Evolutionary conservation across 2,113 vertebrate species (phyloP), one percentile per base, ranked within the genome.

Genomic region (Notarius quadriscutis): DNA sequence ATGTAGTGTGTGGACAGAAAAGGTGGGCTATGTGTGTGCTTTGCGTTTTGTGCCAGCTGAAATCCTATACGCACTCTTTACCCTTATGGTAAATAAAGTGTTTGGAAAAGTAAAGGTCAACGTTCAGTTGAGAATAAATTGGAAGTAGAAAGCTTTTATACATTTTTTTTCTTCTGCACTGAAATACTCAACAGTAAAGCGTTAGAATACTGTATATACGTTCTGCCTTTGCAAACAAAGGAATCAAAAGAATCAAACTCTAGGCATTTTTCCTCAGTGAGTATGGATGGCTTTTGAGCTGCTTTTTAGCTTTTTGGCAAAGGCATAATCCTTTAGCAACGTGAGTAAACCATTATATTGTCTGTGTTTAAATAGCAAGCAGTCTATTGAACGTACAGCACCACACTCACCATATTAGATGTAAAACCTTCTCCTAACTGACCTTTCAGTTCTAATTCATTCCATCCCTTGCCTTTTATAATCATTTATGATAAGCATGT

Each of bases 291-390:
- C 41, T n/a, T 86, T 89, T 71, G 75, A 75, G 20, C 27, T 30
- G 27, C n/a, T 27, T 85, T 78, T 67, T 57, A 80, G 41, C 14
- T 51, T 71, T 41, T 5, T 18, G 34, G 50, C 71, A 81, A 87
- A 84, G 67, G 50, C 79, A 65, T 48, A 34, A 69, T 55, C 18
- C 50, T 77, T 12, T 55, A 55, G 22, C 83, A 82, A 27, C 6
- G 63, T 55, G 62, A 72, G 22, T 41, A 87, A 81, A 81, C 27
- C 57, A 50, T 48, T 87, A 80, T 89, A 74, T 71, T 62, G 86
- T 48, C 48, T 50, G 78, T 79, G 79, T 55, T 65, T 74, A 79
- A 75, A 85, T 83, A 85, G 60, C 53, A 78, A 5, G 60, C 62
- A 12, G 60, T 63, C 50, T 89, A 87, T 78, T 89, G 78, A 27